Base-by-base conservation (phyloP, 1,140 invertebrate species). In the Drosophila parabipectinata region DNA sequence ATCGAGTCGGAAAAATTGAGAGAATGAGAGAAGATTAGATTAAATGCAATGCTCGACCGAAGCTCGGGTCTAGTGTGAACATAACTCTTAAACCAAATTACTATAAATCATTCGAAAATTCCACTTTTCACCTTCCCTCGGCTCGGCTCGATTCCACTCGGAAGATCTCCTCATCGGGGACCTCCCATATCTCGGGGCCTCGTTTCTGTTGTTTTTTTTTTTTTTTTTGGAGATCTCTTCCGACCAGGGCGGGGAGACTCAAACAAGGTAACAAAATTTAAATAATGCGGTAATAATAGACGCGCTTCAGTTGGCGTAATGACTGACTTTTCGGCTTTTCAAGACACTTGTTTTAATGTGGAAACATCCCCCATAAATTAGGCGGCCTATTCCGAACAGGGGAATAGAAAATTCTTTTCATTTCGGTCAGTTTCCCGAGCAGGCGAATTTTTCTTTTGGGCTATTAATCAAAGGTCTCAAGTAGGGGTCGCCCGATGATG, bases 231-330 rank as follows among this genome's bases (percentile, higher is more conserved):
- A 3, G 21, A 21, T 21, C 21, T 21, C 21, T 21, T 21, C 37
- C 26, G 2, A 56, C 37, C 28, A 52, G 58, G 41, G 41, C 4
- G 10, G 34, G 28, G 32, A 32, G 28, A 21, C 18, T 15, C 21
- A 54, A 50, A 50, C 63, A 51, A 48, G 56, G 5, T 26, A 57
- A 48, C 44, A 21, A 67, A 82, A 82, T 88, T 88, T 88, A 77
- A 88, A 88, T 88, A 88, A 88, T 88, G 83, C 79, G 83, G 63
- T 88, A 88, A 88, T 88, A 88, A 88, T 88, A 88, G 83, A 88
- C 77, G 83, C 83, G 83, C 83, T 88, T 87, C 83, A 88, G 83
- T 83, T 88, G 58, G 48, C 81, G 83, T 83, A 88, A 88, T 88
- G 83, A 88, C 55, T 63, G 59, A 67, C 45, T 56, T 26, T 39